Conservation (phyloP, 1,140 invertebrate species). For the Caenorhabditis briggsae region DNA sequence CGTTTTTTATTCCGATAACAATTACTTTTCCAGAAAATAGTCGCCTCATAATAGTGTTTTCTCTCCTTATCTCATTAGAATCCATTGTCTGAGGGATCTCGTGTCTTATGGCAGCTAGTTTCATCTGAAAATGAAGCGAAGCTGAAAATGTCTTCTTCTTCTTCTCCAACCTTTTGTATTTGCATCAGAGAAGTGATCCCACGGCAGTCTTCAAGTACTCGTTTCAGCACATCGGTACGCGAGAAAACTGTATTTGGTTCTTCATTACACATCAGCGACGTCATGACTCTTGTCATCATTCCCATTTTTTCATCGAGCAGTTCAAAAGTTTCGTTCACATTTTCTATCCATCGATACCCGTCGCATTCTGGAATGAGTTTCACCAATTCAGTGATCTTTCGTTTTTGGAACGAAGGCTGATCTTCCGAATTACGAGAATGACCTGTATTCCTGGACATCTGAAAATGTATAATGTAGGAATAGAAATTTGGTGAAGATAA, state of each 20-base stretch:
- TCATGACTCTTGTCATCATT: slow-evolving; percentile 1
- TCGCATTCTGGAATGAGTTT: not conserved
- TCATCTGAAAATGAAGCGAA: not conserved
- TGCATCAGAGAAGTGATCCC: not conserved
- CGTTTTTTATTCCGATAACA: too few relatives aligned
- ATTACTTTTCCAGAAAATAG: too few relatives aligned
- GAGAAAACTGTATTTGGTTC: not conserved
- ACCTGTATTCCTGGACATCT: not conserved
- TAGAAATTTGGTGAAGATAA: too few relatives aligned
- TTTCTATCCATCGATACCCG: not conserved
- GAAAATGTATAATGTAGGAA: too few relatives aligned
- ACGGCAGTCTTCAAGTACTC: not conserved
- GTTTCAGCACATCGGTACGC: not conserved
- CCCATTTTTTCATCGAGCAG: not conserved
- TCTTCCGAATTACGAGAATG: not conserved
- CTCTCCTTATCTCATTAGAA: too few relatives aligned
- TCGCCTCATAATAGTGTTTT: too few relatives aligned
- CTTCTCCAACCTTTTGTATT: not conserved
- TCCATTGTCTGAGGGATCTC: too few relatives aligned
- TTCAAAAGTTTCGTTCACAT: not conserved
- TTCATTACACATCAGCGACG: not conserved
- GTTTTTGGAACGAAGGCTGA: not conserved
- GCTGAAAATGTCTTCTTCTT: not conserved
- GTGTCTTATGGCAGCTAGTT: not conserved
- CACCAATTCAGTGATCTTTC: not conserved